Conservation (phyloP, 35 echinoderm and acorn worm species). For the Lytechinus pictus region DNA sequence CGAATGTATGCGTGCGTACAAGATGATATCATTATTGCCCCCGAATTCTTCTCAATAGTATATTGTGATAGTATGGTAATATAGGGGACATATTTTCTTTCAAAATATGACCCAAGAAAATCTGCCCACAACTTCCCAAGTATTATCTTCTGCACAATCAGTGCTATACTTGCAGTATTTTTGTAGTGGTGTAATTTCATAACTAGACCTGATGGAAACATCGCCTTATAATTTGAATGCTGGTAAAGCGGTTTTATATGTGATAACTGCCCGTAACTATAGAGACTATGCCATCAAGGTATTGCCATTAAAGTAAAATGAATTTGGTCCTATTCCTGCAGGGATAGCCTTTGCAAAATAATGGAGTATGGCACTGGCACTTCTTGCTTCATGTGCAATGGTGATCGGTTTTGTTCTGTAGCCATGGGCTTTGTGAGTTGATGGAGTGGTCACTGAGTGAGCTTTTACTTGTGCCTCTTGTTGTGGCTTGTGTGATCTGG, state of each 20-base stretch:
- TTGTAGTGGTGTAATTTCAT: no score
- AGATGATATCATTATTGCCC: background rate
- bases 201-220: no score
- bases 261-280: background rate
- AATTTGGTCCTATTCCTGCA: background rate
- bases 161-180: no score
- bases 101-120: background rate
- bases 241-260: no score
- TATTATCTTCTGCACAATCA: background rate
- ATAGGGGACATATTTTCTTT: background rate
- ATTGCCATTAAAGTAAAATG: background rate
- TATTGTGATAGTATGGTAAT: background rate
- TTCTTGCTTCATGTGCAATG: background rate
- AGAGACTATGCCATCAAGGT: background rate
- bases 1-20: no score
- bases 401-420: background rate
- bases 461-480: background rate
- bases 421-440: background rate
- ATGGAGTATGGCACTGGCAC: background rate
- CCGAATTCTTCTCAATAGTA: background rate
- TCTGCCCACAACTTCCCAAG: background rate
- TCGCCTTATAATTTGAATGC: no score
- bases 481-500: background rate
- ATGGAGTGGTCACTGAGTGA: background rate
- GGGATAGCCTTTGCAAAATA: background rate